These are phyloP conservation scores for Lithodes maja DNA, from an alignment of 2,888 invertebrate species.

Conservation along the genomic window DNA sequence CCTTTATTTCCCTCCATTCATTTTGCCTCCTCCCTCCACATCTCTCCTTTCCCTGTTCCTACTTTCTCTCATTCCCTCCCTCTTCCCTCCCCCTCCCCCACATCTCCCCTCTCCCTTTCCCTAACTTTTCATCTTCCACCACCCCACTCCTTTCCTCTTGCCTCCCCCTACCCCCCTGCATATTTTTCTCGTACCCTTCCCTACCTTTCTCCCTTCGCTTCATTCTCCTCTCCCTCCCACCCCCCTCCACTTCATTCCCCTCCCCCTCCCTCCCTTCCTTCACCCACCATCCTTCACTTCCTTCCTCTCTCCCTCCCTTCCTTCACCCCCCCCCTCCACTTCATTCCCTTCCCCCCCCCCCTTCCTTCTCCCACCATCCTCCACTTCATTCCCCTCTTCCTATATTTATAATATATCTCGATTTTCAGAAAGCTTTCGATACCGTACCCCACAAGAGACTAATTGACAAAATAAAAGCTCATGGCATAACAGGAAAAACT, in stretches of 20 bases:
- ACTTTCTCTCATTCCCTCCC: not conserved
- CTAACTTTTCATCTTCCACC: not conserved
- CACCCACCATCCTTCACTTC: not conserved
- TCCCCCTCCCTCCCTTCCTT: not conserved
- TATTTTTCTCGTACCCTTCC: no score
- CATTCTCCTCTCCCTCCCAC: not conserved
- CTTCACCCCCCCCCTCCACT: not conserved
- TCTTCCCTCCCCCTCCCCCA: not conserved
- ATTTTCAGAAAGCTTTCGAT: no score
- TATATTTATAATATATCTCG: no score
- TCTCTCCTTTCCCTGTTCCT: not conserved
- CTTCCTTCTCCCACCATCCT: not conserved
- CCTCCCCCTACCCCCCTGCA: not conserved
- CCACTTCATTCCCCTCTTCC: not conserved
- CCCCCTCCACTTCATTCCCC: not conserved
- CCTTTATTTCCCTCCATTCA: not conserved
- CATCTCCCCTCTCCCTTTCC: not conserved
- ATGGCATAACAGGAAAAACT: no score
- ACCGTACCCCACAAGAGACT: no score
- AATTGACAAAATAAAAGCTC: no score
- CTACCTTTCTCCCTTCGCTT: not conserved
- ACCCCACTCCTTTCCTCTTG: not conserved
- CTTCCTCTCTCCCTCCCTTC: no score
- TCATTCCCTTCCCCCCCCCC: not conserved
- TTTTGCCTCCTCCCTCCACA: not conserved